Evolutionary conservation across 1,140 invertebrate genomes (phyloP), one percentile per base, ranked within the genome.

Genomic region (Heliconius hermathena): DNA sequence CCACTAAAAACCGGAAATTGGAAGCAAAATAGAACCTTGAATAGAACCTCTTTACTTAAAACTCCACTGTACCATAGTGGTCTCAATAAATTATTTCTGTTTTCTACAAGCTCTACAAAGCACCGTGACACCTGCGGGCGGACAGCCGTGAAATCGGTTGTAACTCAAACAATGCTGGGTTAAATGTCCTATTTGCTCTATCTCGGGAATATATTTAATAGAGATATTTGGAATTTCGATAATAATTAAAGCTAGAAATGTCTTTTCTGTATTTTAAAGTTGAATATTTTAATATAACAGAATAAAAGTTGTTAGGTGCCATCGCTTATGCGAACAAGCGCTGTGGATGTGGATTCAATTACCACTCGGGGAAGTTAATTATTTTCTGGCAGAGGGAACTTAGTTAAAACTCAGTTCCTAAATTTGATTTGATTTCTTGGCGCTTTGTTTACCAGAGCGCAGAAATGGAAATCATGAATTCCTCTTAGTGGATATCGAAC

Each of bases 61-160:
- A 66, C 26, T 66, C 22, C 26, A 66, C 60, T 22, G 8, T 29
- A 29, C 20, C n/a, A 11, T 22, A 57, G 54, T 22, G 26, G 26
- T 66, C 13, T 66, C 11, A 66, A 66, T 66, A 29, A 66, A 66
- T 22, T 16, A 66, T 29, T 26, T 66, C 29, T 52, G n/a, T 66
- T 46, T 36, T 36, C 8, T 38, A 38, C 29, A 6, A 26, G 20
- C 60, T 49, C 4, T 29, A 66, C 13, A 16, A 5, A n/a, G 60
- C 73, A 20, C 73, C 22, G 60, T 66, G 60, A 75, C 26, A 60
- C 74, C 74, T 60, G 74, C 29, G 38, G 49, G 49, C 71, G 72
- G 77, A 78, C 77, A 57, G 77, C 49, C 77, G 71, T 78, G 77
- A 78, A 78, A 78, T 78, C 71, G 71, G 73, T 66, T 78, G 11